Conservation (phyloP, 2,797 vertebrate genomes). For the Falco cherrug region DNA sequence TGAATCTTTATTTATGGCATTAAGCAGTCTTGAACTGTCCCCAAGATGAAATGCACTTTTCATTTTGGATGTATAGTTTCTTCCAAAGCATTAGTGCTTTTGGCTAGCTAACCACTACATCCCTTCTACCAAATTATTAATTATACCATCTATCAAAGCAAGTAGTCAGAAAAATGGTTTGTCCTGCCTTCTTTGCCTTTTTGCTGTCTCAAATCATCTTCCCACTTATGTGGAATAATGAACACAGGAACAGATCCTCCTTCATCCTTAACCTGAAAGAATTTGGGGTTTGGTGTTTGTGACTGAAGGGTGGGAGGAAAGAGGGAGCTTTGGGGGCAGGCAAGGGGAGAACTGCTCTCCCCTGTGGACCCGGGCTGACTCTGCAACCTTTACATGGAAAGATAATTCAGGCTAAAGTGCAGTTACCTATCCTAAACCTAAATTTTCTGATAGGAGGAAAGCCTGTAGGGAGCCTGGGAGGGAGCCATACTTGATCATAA, state of each 20-base stretch:
- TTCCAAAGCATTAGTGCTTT: conserved; percentile 19
- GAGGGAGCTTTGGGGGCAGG: not conserved
- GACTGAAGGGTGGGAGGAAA: not conserved
- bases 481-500: accelerated
- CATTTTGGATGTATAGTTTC: not conserved
- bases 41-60: conserved; percentile 14
- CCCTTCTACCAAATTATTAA: conserved; percentile 26
- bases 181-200: not conserved
- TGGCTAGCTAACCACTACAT: not conserved
- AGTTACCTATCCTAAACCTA: not conserved
- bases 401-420: not conserved
- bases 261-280: not conserved
- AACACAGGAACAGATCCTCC: not conserved
- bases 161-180: not conserved
- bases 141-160: not conserved
- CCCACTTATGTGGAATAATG: not conserved
- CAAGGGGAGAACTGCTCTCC: not conserved
- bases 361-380: not conserved
- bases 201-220: not conserved
- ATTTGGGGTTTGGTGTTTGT: not conserved
- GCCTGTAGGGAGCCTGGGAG: not conserved
- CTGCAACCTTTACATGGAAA: not conserved
- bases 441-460: not conserved
- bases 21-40: not conserved
- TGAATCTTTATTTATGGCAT: not conserved